Conservation (phyloP, 2,888 invertebrate genomes). For the Phorcus lineatus region DNA sequence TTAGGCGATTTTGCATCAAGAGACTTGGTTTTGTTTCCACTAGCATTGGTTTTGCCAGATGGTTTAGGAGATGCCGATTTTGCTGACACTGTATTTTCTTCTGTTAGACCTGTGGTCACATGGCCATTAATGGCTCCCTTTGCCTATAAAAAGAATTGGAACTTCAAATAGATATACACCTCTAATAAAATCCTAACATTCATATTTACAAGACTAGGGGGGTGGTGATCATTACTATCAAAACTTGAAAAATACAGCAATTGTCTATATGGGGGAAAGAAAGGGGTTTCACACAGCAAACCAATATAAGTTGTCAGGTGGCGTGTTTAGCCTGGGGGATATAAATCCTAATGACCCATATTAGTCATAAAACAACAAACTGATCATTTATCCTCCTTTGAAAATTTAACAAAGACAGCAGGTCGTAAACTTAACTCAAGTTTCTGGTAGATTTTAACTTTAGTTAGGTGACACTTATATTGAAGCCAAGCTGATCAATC, state of each 20-base stretch:
- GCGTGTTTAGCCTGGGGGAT: too few relatives aligned
- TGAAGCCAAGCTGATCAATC: too few relatives aligned
- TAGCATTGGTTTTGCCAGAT: slow-evolving; percentile 35
- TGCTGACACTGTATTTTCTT: slow-evolving; percentile 36
- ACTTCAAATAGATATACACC: not conserved
- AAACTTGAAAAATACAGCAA: too few relatives aligned
- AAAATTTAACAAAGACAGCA: not conserved
- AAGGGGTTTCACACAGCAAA: not conserved
- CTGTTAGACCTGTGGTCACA: slow-evolving; percentile 39
- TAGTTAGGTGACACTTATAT: too few relatives aligned
- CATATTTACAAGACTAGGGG: too few relatives aligned
- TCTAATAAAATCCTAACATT: not conserved
- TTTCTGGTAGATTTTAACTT: too few relatives aligned
- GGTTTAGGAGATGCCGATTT: slow-evolving; percentile 47
- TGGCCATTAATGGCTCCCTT: slow-evolving; percentile 59
- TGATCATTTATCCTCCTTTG: not conserved
- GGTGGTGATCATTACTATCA: too few relatives aligned
- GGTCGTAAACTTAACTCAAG: not conserved
- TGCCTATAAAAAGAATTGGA: slow-evolving; percentile 39
- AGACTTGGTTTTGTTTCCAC: slow-evolving; percentile 33
- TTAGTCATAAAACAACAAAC: not conserved
- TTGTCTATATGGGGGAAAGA: too few relatives aligned
- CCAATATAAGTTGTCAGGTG: not conserved
- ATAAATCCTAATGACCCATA: not conserved
- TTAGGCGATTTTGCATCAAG: slow-evolving; percentile 38